Conservation (phyloP, 2,888 invertebrate genomes). For the Sthenelais limicola region DNA sequence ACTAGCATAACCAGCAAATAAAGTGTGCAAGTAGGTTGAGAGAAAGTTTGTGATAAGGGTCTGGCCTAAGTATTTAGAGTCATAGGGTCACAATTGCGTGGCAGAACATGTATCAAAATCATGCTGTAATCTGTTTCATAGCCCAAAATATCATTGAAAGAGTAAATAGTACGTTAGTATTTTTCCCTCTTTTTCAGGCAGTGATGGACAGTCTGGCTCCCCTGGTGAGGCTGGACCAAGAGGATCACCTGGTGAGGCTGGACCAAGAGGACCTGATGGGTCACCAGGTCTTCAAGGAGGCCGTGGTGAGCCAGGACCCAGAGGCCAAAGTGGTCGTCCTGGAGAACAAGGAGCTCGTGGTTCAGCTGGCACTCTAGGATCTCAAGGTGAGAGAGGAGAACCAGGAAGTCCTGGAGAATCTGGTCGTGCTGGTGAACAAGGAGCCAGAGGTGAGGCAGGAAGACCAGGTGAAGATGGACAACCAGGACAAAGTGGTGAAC, state of each 20-base stretch:
- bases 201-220: slow-evolving; percentile 37
- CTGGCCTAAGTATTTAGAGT: too few relatives aligned
- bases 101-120: too few relatives aligned
- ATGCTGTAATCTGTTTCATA: too few relatives aligned
- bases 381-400: slow-evolving; percentile 27
- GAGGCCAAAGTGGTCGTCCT: slow-evolving; percentile 1
- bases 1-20: too few relatives aligned
- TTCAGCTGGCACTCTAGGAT: slow-evolving; percentile 35
- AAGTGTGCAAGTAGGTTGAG: too few relatives aligned
- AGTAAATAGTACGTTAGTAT: too few relatives aligned
- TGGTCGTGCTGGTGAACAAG: slow-evolving; percentile 42
- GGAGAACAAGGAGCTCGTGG: slow-evolving; percentile 45
- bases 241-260: slow-evolving; percentile 43
- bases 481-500: slow-evolving; percentile 45
- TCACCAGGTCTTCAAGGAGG: slow-evolving; percentile 39
- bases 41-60: too few relatives aligned
- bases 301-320: slow-evolving; percentile 34
- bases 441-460: slow-evolving; percentile 31
- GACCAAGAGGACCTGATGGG: slow-evolving; percentile 44
- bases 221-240: slow-evolving; percentile 39
- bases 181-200: too few relatives aligned
- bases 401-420: slow-evolving; percentile 41
- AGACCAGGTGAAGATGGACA: slow-evolving; percentile 41
- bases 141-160: too few relatives aligned
- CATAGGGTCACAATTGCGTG: too few relatives aligned